These are phyloP conservation scores for Tarsius wallacei DNA, from an alignment of 2,797 vertebrate genomes.

Conservation along the genomic window DNA sequence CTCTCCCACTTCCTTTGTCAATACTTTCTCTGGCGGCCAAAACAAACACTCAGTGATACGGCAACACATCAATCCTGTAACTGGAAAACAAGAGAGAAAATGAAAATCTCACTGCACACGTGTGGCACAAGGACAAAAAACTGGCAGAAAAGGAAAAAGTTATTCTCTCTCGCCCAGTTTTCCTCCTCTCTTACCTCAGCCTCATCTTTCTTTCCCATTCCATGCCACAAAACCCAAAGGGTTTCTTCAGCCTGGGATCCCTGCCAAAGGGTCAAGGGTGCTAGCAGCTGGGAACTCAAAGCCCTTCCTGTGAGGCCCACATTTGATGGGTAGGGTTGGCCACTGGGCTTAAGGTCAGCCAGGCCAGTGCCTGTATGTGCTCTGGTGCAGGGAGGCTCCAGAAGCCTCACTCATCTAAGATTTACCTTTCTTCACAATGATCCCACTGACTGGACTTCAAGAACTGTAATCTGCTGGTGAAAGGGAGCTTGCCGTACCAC, in stretches of 20 bases:
- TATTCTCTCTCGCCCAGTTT: neutral
- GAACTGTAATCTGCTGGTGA: neutral
- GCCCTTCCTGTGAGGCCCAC: neutral
- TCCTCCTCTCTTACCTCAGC: neutral
- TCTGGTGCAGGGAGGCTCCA: neutral
- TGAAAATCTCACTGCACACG: neutral
- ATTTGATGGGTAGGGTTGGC: neutral
- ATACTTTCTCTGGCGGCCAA: slow-evolving; percentile 79
- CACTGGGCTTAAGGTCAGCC: neutral
- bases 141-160: neutral
- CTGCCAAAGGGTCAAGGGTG: slow-evolving; percentile 57
- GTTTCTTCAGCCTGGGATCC: slow-evolving; percentile 51
- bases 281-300: neutral
- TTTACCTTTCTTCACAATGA: slow-evolving; percentile 1
- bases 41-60: slow-evolving; percentile 70
- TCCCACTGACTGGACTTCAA: neutral
- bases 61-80: slow-evolving; percentile 32
- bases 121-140: neutral
- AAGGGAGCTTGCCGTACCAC: neutral
- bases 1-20: slow-evolving; percentile 76
- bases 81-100: neutral
- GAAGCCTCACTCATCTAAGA: neutral
- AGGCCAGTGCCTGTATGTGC: neutral
- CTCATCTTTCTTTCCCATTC: neutral
- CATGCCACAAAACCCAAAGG: neutral